Evolutionary conservation across 2,888 invertebrate species (phyloP).

Genomic region (Eurytoma adleriae): DNA sequence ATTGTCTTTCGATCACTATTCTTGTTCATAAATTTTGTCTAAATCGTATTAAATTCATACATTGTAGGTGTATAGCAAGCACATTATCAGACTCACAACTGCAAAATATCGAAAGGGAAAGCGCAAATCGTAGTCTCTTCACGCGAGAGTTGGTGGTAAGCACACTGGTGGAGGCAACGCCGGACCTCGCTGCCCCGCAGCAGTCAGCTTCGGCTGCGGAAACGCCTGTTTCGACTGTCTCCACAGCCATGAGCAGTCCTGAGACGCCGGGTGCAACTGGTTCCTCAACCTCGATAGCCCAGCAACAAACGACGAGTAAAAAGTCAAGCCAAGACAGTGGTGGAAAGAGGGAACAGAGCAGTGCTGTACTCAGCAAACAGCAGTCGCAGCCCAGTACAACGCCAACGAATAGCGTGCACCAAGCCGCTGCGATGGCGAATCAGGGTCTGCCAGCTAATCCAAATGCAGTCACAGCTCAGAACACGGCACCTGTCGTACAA

Average conservation of each 20-base stretch:
- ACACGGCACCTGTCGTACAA: conserved; percentile 71
- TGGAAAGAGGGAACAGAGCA: conserved; percentile 52
- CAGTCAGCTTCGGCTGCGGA: conserved; percentile 63
- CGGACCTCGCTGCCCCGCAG: conserved; percentile 68
- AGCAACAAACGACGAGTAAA: conserved; percentile 51
- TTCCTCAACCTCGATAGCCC: conserved; percentile 63
- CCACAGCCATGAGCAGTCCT: conserved; percentile 67
- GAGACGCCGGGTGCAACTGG: conserved; percentile 67
- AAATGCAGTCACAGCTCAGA: conserved; percentile 69
- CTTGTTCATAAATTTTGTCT: not conserved
- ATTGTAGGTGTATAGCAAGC: conserved; percentile 71
- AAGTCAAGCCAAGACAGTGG: conserved; percentile 53
- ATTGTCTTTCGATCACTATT: not conserved
- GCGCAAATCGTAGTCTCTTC: conserved; percentile 73
- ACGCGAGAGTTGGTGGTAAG: conserved; percentile 72
- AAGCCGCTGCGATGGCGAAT: conserved; percentile 64
- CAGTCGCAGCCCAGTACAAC: conserved; percentile 57
- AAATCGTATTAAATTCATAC: not conserved
- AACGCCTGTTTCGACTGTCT: conserved; percentile 59
- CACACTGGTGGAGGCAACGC: conserved; percentile 71
- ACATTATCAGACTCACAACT: conserved; percentile 72
- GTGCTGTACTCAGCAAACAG: conserved; percentile 49
- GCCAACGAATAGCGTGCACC: conserved; percentile 56
- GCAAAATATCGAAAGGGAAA: conserved; percentile 73
- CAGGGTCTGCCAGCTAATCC: conserved; percentile 72